Evolutionary conservation across 2,113 vertebrate genomes (phyloP).

Genomic region (Typhlomys cinereus): DNA sequence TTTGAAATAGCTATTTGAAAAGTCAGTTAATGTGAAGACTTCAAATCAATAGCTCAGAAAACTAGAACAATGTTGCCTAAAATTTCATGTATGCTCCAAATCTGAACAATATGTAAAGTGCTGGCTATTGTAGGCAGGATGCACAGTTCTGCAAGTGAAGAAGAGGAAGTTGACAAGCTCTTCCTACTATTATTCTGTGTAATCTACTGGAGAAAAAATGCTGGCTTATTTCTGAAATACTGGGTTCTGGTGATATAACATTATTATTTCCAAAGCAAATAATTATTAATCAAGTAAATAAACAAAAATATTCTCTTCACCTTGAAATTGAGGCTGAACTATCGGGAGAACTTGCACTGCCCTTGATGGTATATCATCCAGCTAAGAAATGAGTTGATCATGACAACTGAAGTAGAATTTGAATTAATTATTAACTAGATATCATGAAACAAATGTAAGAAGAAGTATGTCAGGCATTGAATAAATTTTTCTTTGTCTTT

Average conservation of each 20-base stretch:
- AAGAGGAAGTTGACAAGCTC: not conserved
- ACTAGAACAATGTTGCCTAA: not conserved
- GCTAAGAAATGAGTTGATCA: not conserved
- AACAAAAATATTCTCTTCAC: not conserved
- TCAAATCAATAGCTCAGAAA: not conserved
- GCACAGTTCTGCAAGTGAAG: not conserved
- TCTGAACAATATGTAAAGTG: not conserved
- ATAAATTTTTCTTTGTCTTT: not conserved
- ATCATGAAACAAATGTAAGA: accelerated
- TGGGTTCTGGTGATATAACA: not conserved
- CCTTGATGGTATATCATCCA: not conserved
- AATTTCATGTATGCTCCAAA: not conserved
- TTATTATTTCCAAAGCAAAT: not conserved
- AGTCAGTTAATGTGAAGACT: not conserved
- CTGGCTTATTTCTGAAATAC: not conserved
- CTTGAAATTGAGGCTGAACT: not conserved
- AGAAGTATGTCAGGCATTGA: not conserved
- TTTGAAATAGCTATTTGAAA: not conserved
- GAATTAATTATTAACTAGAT: not conserved
- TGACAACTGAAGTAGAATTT: not conserved
- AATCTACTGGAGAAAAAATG: not conserved
- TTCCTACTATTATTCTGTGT: not conserved
- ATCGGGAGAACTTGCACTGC: not conserved
- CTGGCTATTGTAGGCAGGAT: not conserved
- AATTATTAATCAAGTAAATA: accelerated